These are phyloP conservation scores for Diorhabda sublineata DNA, from an alignment of 1,140 invertebrate genomes.

Conservation along the genomic window DNA sequence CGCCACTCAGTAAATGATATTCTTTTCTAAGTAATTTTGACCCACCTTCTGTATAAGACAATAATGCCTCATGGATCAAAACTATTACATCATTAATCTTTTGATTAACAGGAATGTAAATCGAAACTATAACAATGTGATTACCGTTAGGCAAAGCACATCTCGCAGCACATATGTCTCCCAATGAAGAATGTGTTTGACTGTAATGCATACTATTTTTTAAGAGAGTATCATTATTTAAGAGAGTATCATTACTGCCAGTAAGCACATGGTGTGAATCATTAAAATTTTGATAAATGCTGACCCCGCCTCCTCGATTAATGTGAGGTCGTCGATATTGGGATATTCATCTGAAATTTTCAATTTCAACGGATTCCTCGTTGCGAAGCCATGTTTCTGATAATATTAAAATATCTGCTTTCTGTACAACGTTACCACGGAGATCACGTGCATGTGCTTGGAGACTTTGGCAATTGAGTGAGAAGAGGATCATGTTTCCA, in stretches of 20 bases:
- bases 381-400: not conserved
- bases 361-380: not conserved
- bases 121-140: not conserved
- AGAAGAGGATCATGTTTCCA: not conserved
- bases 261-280: not conserved
- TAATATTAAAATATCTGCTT: not conserved
- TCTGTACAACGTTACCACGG: not conserved
- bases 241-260: not conserved
- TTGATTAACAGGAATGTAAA: not conserved
- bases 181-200: not conserved
- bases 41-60: not conserved
- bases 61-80: not conserved
- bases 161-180: too few relatives aligned
- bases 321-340: not conserved
- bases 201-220: not conserved
- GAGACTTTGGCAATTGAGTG: slow-evolving; percentile 6
- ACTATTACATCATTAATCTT: not conserved
- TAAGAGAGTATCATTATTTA: not conserved
- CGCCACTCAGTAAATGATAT: not conserved
- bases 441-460: slow-evolving; percentile 3
- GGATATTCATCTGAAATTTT: not conserved
- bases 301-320: not conserved
- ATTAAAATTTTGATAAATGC: not conserved
- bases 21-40: not conserved
- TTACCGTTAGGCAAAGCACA: not conserved